Base-by-base conservation (phyloP, 2,888 invertebrate genomes). In the Cremastinae sp. region DNA sequence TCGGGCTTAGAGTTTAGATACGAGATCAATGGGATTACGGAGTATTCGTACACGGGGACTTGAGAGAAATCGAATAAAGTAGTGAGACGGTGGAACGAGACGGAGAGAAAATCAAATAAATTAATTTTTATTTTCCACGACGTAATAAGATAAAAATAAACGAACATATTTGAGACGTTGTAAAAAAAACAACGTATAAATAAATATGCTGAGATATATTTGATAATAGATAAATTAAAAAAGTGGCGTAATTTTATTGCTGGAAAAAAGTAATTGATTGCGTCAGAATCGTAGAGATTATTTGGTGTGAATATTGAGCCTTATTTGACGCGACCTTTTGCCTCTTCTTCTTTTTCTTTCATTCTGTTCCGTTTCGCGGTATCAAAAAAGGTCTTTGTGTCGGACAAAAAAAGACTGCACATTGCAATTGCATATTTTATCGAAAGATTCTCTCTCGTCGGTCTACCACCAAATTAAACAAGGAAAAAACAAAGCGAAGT, bases 11-110 rank as follows among this genome's bases (percentile, higher is more conserved):
- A 69, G 73, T 73, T 69, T 69, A 69, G 76, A 73, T 76, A 73
- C 76, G 64, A 73, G 76, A 76, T 76, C 73, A 73, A 76, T 69
- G 58, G 76, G 73, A 76, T 76, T 76, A 73, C 69, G 18, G 59
- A 36, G 75, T 14, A 47, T 45, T 38, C 28, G 28, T 28, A 28
- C 58, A 22, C 58, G 73, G 69, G 69, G 59, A 49, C 62, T 74
- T 36, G 38, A 59, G 62, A 28, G 59, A 68, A 56, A 28, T 28
- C 28, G 28, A 28, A 28, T 28, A 12, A 45, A 53, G 22, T 43
- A 51, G 51, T 41, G 16, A 59, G 34, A 59, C 45, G 18, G 45
- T 43, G 8, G 36, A 18, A 14, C 9, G 14, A 49, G 38, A 51
- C 22, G 16, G 10, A 59, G n/a, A 41, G 41, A n/a, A n/a, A 36